These are phyloP conservation scores for Calidris pugnax DNA, from an alignment of 2,113 vertebrate species.

Conservation along the genomic window DNA sequence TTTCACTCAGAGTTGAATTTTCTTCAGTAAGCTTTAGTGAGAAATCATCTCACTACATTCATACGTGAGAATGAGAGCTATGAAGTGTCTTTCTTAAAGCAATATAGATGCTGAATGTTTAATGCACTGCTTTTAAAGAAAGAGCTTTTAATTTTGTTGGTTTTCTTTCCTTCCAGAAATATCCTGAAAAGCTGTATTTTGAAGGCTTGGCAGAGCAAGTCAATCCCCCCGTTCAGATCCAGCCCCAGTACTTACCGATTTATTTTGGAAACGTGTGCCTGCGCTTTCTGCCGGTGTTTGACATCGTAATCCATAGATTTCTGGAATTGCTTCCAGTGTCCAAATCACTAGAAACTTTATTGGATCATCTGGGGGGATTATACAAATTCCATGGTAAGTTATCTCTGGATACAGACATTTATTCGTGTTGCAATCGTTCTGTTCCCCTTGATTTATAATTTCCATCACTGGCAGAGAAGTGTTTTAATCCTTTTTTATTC, in stretches of 20 bases:
- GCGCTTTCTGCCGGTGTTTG: conserved; percentile 96
- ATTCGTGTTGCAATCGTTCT: not conserved
- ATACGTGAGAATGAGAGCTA: not conserved
- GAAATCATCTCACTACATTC: not conserved
- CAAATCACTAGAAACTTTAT: conserved; percentile 93
- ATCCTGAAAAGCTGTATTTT: conserved; percentile 98
- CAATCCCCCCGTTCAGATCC: conserved; percentile 93
- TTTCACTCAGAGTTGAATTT: not conserved
- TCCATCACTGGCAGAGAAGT: not conserved
- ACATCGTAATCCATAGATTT: conserved; percentile 98
- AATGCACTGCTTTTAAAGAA: not conserved
- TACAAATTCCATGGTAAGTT: conserved; percentile 98
- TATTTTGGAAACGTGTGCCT: conserved; percentile 99
- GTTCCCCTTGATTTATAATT: not conserved
- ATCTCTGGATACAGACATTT: not conserved
- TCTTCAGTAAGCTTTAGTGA: not conserved
- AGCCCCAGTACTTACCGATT: conserved; percentile 95
- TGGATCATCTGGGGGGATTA: conserved; percentile 95
- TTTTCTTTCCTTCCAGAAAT: conserved; percentile 83
- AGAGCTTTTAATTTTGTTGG: not conserved
- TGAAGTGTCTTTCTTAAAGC: not conserved
- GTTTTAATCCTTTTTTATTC: not conserved
- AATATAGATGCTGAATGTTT: not conserved
- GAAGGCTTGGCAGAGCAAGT: conserved; percentile 97
- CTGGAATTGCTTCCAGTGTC: conserved; percentile 96